These are phyloP conservation scores for Lepidurus couesii DNA, from an alignment of 1,140 invertebrate genomes.

Conservation along the genomic window DNA sequence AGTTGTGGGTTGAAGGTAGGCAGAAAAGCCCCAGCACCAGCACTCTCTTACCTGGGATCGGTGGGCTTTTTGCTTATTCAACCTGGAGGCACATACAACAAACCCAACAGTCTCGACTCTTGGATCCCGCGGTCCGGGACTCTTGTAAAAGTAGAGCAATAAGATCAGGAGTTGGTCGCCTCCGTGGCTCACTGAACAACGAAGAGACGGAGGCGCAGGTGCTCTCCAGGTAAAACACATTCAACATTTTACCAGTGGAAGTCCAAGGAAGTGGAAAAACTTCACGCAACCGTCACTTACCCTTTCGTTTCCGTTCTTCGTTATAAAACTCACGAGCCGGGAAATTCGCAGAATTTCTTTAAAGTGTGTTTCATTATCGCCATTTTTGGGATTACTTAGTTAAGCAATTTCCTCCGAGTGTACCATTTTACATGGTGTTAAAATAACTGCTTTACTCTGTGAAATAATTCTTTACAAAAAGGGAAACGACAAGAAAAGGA, in stretches of 20 bases:
- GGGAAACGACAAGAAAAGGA: not conserved
- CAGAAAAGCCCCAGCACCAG: not conserved
- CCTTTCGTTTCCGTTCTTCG: not conserved
- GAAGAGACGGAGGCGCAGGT: constrained; percentile 16
- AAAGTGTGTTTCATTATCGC: not conserved
- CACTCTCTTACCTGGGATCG: not conserved
- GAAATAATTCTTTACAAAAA: not conserved
- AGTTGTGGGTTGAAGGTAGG: not conserved
- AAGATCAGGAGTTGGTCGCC: constrained; percentile 17
- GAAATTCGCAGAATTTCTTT: not conserved
- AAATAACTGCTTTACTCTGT: not conserved
- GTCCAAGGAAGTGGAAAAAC: not conserved
- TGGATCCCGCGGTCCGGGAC: not conserved
- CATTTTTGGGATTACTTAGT: not conserved
- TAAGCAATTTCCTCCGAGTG: not conserved
- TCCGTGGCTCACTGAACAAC: constrained; percentile 17
- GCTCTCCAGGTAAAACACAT: constrained; percentile 9
- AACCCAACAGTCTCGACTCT: not conserved
- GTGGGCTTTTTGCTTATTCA: constrained; percentile 14
- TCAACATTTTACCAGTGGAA: constrained; percentile 8
- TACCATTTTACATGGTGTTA: not conserved
- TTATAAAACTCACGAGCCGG: not conserved
- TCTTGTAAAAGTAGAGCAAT: constrained; percentile 22
- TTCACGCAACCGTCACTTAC: not conserved
- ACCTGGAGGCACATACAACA: constrained; percentile 18